These are phyloP conservation scores for Dicrostonyx torquatus DNA, from an alignment of 2,797 vertebrate genomes.

Conservation along the genomic window DNA sequence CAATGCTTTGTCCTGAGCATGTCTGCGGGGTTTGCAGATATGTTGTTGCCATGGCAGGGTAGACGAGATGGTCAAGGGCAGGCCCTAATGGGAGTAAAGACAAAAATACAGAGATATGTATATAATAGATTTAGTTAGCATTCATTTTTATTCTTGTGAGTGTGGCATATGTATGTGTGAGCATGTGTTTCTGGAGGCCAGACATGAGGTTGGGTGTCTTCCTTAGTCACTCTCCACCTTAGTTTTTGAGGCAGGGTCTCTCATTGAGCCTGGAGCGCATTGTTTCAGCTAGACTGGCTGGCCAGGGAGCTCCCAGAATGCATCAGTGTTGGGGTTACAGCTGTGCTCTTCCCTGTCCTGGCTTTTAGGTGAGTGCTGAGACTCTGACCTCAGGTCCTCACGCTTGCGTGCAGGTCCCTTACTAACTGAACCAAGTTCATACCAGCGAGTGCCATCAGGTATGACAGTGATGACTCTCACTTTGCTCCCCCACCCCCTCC, in stretches of 20 bases:
- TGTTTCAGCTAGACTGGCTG: background rate
- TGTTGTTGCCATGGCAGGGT: no score
- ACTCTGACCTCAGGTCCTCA: background rate
- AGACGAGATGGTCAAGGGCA: background rate
- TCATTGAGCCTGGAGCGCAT: background rate
- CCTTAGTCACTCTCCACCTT: background rate
- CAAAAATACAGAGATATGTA: background rate
- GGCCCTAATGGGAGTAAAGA: background rate
- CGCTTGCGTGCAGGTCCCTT: accelerated
- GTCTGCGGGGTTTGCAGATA: accelerated
- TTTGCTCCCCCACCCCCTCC: accelerated
- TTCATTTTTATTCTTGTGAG: background rate
- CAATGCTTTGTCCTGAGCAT: background rate
- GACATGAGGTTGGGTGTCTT: background rate
- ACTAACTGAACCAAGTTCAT: background rate
- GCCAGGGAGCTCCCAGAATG: background rate
- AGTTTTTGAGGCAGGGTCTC: background rate
- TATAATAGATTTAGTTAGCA: no score
- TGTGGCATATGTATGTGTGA: background rate
- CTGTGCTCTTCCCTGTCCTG: no score
- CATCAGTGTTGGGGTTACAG: background rate
- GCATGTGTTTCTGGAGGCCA: background rate
- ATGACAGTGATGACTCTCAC: background rate
- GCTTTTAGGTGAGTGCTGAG: background rate
- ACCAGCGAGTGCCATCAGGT: no score